Base-by-base conservation (phyloP, 2,888 invertebrate genomes). In the Macrophya alboannulata region DNA sequence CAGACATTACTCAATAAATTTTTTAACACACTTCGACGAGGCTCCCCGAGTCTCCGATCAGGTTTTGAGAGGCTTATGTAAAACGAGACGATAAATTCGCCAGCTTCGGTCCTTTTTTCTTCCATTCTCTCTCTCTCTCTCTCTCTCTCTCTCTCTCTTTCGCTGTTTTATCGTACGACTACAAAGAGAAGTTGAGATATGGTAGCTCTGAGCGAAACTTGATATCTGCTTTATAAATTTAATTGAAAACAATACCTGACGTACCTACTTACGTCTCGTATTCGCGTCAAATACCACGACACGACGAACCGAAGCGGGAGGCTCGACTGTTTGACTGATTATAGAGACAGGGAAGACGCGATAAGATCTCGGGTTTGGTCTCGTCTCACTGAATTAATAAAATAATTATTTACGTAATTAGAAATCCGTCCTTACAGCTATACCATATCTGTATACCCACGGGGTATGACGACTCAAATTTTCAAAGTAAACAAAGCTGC, bases 11-110 rank as follows among this genome's bases (percentile, higher is more conserved):
- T 37, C 1, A 25, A 12, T 62, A 12, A 21, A 25, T 25, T 31
- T 31, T 1, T 1, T 15, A 3, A 15, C 86, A 86, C 68, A 86
- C 65, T 68, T 62, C 48, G 72, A 82, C 82, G 72, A 74, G 40
- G 83, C 55, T 59, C 5, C 17, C 4, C 5, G 31, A 31, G 21
- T 71, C 68, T 48, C 51, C 4, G 51, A 51, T 79, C 59, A 45
- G 12, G 59, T 74, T 84, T 25, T 45, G 31, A 9, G 25, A 68
- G 68, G 17, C 21, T 17, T 17, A 15, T 55, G 55, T 5, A 15
- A 17, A 17, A 55, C n/a, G 17, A 12, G 55, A 55, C 48, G 15
- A 55, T 12, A 48, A 48, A 12, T 48, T 12, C 1, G 55, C 15
- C 15, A 55, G n/a, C 1, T 55, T 55, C 17, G 4, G 55, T 15